Base-by-base conservation (phyloP, 1,140 invertebrate species). In the Lordiphosa collinella region DNA sequence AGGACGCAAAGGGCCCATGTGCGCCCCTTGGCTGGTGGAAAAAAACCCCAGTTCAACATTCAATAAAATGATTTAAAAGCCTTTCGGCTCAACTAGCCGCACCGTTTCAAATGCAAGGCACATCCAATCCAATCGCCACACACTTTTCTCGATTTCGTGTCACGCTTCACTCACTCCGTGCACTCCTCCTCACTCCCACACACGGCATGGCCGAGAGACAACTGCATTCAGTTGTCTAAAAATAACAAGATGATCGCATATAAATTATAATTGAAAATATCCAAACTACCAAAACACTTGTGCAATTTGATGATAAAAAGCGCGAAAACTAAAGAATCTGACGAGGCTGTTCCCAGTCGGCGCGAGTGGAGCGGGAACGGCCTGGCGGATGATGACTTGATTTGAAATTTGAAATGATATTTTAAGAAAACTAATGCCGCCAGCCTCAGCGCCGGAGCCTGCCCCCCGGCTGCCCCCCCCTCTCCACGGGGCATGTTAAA, bases 381-480 rank as follows among this genome's bases (percentile, higher is more conserved):
- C 9, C 32, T 34, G 43, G 41, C 7, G 53, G 70, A 37, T 79
- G 75, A 75, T 82, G 76, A 82, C 78, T 82, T 82, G 76, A 84
- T 82, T 84, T 82, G 51, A 82, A 76, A 82, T 76, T 62, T 84
- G 67, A 82, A 82, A 75, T 82, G 78, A 84, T 82, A 82, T 82
- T 82, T 82, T 82, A 82, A 82, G 76, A 82, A 82, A 75, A 11
- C 62, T 74, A 67, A 78, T 78, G 73, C 66, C 55, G 70, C 51
- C 51, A 62, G 65, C 55, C 55, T 40, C 60, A 43, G 31, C 56
- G 34, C 36, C 32, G 55, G 37, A 10, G 1, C 54, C 25, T 7
- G 8, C 37, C 14, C 11, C 44, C 12, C 25, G 14, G 32, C 48
- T 29, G 8, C 14, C 18, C 16, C 43, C 52, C 18, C 35, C 32